Conservation (phyloP, 2,113 vertebrate species). For the Anhinga rufa region DNA sequence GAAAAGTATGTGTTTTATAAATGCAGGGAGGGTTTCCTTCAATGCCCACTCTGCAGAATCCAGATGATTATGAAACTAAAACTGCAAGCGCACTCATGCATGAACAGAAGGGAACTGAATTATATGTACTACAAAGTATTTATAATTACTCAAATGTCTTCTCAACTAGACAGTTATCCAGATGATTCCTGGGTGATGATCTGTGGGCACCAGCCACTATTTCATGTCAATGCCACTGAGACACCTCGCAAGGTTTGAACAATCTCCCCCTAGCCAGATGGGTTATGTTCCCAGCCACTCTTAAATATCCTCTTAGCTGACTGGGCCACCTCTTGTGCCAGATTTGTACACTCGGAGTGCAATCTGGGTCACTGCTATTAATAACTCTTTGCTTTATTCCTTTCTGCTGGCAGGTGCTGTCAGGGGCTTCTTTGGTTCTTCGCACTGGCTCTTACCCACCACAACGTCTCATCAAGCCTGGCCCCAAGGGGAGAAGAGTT, state of each 20-base stretch:
- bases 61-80: neutral
- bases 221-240: neutral
- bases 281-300: neutral
- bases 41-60: neutral
- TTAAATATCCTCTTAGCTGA: slow-evolving; percentile 47
- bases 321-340: slow-evolving; percentile 16
- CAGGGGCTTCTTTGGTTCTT: neutral
- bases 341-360: neutral
- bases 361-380: slow-evolving; percentile 44
- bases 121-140: neutral
- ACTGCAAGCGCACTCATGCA: neutral
- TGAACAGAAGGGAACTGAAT: neutral
- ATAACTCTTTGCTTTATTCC: neutral
- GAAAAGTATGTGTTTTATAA: neutral
- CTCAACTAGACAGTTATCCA: neutral
- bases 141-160: neutral
- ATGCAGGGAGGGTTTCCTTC: neutral
- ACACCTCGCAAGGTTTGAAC: neutral
- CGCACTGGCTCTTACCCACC: neutral
- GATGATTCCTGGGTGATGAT: neutral
- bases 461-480: neutral
- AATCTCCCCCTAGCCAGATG: neutral
- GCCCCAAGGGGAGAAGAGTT: neutral
- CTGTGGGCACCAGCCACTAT: neutral
- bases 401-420: neutral